phyloP scores from a whole-genome alignment of 2,113 vertebrate genomes.

The Phaethon lepturus region DNA sequence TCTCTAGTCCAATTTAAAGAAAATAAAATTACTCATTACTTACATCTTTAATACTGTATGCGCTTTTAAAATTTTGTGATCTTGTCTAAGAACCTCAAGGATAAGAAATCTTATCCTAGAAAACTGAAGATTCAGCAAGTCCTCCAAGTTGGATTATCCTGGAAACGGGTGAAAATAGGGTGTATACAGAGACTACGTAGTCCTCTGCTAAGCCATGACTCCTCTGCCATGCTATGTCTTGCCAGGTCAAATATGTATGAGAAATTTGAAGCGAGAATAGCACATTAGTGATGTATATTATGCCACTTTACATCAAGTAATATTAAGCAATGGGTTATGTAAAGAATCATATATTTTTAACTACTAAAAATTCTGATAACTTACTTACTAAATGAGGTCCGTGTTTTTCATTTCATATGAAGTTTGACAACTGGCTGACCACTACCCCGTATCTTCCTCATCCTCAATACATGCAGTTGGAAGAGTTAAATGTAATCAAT shows the following conservation, averaged over 20 bases:
- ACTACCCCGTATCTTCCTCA: accelerated
- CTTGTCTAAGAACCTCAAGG: background rate
- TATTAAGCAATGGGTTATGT: background rate
- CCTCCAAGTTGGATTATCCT: background rate
- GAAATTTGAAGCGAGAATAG: background rate
- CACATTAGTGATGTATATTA: background rate
- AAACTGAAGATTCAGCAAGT: background rate
- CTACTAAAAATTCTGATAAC: background rate
- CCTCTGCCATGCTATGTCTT: background rate
- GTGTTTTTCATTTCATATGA: background rate
- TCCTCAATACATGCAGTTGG: background rate
- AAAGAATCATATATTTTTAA: background rate
- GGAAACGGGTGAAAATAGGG: background rate
- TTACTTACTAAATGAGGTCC: background rate
- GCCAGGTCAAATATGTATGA: background rate
- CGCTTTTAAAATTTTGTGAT: background rate
- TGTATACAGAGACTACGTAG: background rate
- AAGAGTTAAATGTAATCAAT: background rate
- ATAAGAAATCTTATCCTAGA: background rate
- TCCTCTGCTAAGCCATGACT: background rate
- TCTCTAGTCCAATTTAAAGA: background rate
- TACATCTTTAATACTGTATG: background rate
- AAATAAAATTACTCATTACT: background rate
- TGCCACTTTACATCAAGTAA: background rate
- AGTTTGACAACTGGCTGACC: background rate